Evolutionary conservation across 2,888 invertebrate species (phyloP), one percentile per base, ranked within the genome.

Genomic region (Scaptomyza tumidula): DNA sequence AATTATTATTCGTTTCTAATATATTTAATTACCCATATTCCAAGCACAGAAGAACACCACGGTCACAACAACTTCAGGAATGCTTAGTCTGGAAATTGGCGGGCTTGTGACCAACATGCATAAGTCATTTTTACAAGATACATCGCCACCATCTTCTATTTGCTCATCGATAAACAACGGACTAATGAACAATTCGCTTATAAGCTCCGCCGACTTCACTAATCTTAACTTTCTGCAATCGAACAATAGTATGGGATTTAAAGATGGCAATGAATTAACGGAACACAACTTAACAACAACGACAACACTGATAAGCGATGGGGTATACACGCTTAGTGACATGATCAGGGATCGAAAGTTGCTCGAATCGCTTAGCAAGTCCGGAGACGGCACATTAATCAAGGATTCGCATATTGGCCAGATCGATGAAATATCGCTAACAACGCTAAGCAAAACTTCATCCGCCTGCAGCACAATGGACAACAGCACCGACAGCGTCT

Each of bases 101-200:
- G 92, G 92, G 11, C 80, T 92, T 59, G 92, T 92, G 43, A 92
- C 92, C 35, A 91, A 88, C 35, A 90, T 92, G 90, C 90, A 92
- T 62, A 90, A 90, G 75, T 92, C 91, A 52, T 91, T 91, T 77
- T 84, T 92, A 35, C 90, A 91, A 72, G 92, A 92, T 70, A 91
- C 91, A 2, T 92, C 92, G 46, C 92, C 92, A 5, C 92, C 92
- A 46, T 87, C 89, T 6, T 92, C 92, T 49, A 90, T 91, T 55
- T 91, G 88, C 63, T 91, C 91, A 49, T 92, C 92, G 6, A 83
- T 90, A 52, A 91, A 89, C 48, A 80, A 89, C 56, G 90, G 90
- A 10, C 88, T 88, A 44, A 91, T 92, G 91, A 90, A 89, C 60
- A 91, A 84, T 61, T 92, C 92, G 19, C 84, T 92, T 6, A 91